Conservation (phyloP, 2,888 invertebrate genomes). For the Lasioglossum marginatum region DNA sequence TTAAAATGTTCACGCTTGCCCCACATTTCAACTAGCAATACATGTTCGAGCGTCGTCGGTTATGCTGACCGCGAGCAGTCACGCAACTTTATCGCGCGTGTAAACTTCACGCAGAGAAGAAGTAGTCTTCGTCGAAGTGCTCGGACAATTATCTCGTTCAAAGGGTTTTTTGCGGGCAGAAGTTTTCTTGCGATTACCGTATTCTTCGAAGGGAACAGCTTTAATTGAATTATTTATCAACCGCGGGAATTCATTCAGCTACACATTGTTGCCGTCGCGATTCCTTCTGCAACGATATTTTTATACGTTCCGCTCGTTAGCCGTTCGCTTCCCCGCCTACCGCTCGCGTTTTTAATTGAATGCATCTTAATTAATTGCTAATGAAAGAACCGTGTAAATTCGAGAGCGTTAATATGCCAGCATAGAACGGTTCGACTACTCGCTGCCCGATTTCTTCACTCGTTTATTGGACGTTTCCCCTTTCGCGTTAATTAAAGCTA, state of each 20-base stretch:
- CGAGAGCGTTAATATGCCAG: neutral
- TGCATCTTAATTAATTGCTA: conserved; percentile 27
- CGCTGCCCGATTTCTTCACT: neutral
- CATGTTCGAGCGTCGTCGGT: neutral
- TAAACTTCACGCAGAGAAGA: neutral
- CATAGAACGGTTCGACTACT: neutral
- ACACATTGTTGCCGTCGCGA: conserved; percentile 27
- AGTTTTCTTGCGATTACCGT: neutral
- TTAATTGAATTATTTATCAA: conserved; percentile 42
- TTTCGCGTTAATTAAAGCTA: neutral
- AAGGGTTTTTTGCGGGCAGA: neutral
- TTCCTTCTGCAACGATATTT: neutral
- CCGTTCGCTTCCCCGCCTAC: neutral
- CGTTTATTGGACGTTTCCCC: neutral
- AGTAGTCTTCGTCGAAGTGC: neutral
- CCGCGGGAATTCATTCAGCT: neutral
- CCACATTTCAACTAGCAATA: neutral
- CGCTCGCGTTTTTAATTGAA: conserved; percentile 19
- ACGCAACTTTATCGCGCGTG: neutral
- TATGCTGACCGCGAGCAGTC: neutral
- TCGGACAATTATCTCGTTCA: neutral
- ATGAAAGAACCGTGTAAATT: neutral
- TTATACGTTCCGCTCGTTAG: conserved; percentile 32
- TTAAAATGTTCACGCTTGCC: neutral
- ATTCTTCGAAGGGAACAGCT: neutral